A percentile compares a stretch with the other conserved stretches of the same genome.
phyloP scores from a whole-genome alignment of 2,888 invertebrate genomes.

The Hyles lineata region DNA sequence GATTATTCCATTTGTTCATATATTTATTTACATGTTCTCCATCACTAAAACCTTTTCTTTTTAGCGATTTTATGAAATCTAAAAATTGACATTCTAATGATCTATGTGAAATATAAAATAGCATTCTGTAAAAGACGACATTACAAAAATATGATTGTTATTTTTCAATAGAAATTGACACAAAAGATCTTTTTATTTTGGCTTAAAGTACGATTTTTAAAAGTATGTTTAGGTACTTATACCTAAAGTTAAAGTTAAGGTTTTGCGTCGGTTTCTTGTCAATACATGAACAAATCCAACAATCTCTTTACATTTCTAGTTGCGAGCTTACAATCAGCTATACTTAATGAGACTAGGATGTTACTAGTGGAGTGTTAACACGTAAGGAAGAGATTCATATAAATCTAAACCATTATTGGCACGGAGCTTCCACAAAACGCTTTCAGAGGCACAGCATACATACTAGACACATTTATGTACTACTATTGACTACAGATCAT shows the following conservation, averaged over 20 bases:
- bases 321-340: conserved; percentile 35
- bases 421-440: conserved; percentile 52
- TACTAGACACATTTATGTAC: conserved; percentile 12
- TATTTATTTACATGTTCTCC: not conserved
- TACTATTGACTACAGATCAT: not conserved
- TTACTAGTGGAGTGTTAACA: conserved; percentile 67
- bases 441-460: conserved; percentile 52
- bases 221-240: too few species aligned
- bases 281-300: conserved; percentile 4
- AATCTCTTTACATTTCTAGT: conserved; percentile 12
- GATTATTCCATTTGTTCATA: conserved; percentile 9
- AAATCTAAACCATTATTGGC: conserved; percentile 58
- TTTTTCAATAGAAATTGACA: too few species aligned
- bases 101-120: too few species aligned
- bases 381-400: conserved; percentile 67
- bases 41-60: not conserved
- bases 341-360: conserved; percentile 52
- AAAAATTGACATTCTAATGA: too few species aligned
- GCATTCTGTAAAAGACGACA: too few species aligned
- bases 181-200: too few species aligned
- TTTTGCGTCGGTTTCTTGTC: too few species aligned
- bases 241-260: too few species aligned
- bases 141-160: too few species aligned
- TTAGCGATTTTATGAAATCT: not conserved
- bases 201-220: too few species aligned